Base-by-base conservation (phyloP, 2,797 vertebrate genomes). In the Gastrophryne carolinensis region DNA sequence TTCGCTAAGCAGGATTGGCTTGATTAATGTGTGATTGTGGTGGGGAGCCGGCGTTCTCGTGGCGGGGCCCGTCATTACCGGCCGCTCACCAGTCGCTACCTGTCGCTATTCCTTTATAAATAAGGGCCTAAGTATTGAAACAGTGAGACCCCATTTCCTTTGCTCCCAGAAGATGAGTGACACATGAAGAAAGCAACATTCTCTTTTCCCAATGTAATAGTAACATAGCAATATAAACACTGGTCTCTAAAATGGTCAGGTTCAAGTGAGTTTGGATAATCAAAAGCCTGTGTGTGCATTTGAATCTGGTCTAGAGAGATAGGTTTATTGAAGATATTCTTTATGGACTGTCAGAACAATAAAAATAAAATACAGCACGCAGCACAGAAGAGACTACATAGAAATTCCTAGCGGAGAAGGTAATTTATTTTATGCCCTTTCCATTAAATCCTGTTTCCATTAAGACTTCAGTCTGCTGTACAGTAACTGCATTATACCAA, bases 321-420 rank as follows among this genome's bases (percentile, higher is more conserved):
- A 80, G 52, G 27, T 52, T n/a, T 21, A 12, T 2, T 19, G 8
- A 3, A 23, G 63, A 34, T 50, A 32, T 73, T 47, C 39, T 73
- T 50, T 37, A 63, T 39, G 24, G 41, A 12, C 26, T 72, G 57
- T 39, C 49, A 64, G 17, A 19, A 52, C 9, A 17, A 17, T 54
- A 64, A 66, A 54, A 4, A 29, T 54, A 30, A 73, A 63, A 41
- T 73, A 73, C 39, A 62, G n/a, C 32, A 44, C 29, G n/a, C n/a
- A 17, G 11, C 26, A 15, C 62, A 73, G 53, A 66, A 27, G 52
- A 66, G 21, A 21, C 27, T 19, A 32, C 30, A 30, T 50, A 23
- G n/a, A 49, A 44, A 24, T 32, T 34, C 23, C 47, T 24, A 11
- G 17, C 44, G 47, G 29, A 63, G 24, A 27, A 52, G 17, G 49